phyloP scores from a whole-genome alignment of 2,888 invertebrate genomes.

The Stenchaetothrips biformis region DNA sequence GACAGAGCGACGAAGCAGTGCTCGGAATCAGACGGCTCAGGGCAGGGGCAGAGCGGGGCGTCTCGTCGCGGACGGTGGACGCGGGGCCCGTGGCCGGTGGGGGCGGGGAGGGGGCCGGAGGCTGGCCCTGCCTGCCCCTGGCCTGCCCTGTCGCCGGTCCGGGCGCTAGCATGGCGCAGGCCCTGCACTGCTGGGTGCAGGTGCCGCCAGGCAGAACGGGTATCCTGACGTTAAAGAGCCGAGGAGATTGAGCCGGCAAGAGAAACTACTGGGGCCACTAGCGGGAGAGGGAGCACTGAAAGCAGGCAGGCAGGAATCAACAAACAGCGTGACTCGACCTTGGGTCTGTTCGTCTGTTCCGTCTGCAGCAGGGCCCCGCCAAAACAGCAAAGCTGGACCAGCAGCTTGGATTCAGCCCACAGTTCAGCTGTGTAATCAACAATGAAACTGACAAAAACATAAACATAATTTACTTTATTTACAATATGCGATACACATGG shows the following conservation, averaged over 20 bases:
- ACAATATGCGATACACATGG: not conserved
- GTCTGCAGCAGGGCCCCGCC: not conserved
- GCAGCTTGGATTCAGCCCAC: no score
- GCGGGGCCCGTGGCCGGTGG: not conserved
- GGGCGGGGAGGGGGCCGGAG: not conserved
- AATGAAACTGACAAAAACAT: not conserved
- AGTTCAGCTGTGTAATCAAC: not conserved
- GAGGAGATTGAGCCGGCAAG: no score
- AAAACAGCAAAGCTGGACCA: not conserved
- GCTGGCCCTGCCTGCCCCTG: not conserved
- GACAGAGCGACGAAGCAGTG: no score
- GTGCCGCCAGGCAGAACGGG: no score
- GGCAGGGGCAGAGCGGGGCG: no score
- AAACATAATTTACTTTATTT: conserved; percentile 19
- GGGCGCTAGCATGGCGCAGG: not conserved
- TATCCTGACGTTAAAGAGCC: no score
- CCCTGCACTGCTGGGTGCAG: no score
- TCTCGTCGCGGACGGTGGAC: not conserved
- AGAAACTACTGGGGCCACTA: no score
- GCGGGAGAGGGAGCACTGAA: no score
- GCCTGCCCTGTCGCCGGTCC: not conserved
- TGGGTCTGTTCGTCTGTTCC: not conserved
- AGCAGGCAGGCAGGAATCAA: no score
- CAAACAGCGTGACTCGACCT: no score
- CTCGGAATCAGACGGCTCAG: no score